Percentiles rank a stretch among this genome's conserved stretches.
These are phyloP conservation scores for Mus minutoides DNA, from an alignment of 2,797 vertebrate species.

Conservation along the genomic window DNA sequence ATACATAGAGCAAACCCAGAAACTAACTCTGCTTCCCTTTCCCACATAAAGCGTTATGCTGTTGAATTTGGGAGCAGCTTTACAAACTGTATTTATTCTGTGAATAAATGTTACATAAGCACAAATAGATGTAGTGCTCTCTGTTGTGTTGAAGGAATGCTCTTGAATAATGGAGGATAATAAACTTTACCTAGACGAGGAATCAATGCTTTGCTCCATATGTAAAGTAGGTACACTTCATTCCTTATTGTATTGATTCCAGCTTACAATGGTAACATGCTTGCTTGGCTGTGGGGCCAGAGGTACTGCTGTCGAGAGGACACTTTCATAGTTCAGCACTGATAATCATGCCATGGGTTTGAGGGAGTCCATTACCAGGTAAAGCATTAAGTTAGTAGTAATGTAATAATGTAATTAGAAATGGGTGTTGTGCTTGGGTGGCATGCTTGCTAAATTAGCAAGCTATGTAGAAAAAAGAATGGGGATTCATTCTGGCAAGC, in stretches of 20 bases:
- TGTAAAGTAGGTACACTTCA: background rate
- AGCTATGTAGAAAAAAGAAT: background rate
- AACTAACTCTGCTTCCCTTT: background rate
- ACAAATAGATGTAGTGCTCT: background rate
- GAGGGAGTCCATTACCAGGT: background rate
- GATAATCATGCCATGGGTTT: background rate
- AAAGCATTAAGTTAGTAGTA: background rate
- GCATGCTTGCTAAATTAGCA: background rate
- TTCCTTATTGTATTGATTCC: conserved; percentile 3
- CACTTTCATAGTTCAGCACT: background rate
- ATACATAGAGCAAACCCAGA: background rate
- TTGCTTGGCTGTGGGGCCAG: background rate
- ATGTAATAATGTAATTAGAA: conserved; percentile 12
- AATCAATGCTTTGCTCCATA: background rate
- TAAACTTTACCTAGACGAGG: background rate
- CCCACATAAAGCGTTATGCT: background rate
- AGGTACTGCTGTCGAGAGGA: background rate
- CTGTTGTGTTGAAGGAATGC: background rate
- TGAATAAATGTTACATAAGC: conserved; percentile 35
- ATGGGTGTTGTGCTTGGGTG: background rate
- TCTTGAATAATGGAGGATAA: background rate
- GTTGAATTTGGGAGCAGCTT: background rate
- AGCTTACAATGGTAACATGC: background rate
- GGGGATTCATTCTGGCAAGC: background rate
- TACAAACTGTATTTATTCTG: background rate